Base-by-base conservation (phyloP, 37 sponge, comb jelly and placozoan species). In the Cliona cf. orientalis region DNA sequence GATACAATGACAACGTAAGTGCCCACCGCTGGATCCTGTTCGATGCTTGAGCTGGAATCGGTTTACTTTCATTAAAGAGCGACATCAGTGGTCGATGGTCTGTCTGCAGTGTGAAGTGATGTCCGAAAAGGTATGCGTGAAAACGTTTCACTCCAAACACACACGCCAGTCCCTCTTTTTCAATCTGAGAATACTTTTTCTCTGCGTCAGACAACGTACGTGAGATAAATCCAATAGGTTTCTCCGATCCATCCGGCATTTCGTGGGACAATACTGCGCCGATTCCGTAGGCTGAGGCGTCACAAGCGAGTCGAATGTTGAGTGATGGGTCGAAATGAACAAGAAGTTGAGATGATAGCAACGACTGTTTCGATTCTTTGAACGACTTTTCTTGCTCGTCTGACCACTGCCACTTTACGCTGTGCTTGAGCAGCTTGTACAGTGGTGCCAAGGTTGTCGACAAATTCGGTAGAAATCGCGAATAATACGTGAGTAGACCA, bases 241-340 rank as follows among this genome's bases (percentile, higher is more conserved):
- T 29, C 26, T 84, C 85, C n/a, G 23, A 23, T 19, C 76, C 85
- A 49, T 68, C 58, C 7, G 85, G 45, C 1, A 57, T 25, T n/a
- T 19, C 29, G 23, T 81, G 82, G 28, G 82, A 35, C 60, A 81
- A 40, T 17, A 81, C 78, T 34, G 71, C 78, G 31, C 70, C 78
- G 42, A 70, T 37, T 21, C 78, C 71, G 31, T 76, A 69, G 59
- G 36, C 60, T 31, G 46, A 77, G 19, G 78, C 78, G 40, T 85
- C 86, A 25, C 69, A 75, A 29, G 71, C 67, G 22, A 75, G 46
- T 25, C 14, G 19, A 26, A 85, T 28, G 46, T 68, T 36, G 6
- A 55, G 65, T 25, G 43, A 59, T 53, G 78, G 78, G 37, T 85
- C 86, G 70, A 78, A 85, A 41, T 72, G 73, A 32, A 72, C 83